These are phyloP conservation scores for Drosophila tani DNA, from an alignment of 1,140 invertebrate species.

Conservation along the genomic window DNA sequence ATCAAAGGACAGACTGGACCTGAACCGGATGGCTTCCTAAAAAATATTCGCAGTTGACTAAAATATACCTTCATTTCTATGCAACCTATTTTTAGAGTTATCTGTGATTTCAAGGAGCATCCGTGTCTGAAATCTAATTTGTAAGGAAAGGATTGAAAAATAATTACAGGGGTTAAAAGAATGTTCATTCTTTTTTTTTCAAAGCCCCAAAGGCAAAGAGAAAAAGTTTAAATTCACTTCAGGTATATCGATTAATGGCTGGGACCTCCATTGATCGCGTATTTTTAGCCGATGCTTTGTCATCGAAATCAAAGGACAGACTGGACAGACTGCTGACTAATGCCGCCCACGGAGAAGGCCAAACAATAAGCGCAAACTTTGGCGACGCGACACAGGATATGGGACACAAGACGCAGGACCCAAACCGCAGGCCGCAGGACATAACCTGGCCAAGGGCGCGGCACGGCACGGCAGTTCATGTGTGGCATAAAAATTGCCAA, in stretches of 20 bases:
- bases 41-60: not conserved
- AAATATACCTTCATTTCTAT: not conserved
- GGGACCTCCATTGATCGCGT: slow-evolving; percentile 25
- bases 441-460: slow-evolving; percentile 4
- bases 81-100: not conserved
- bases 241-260: slow-evolving; percentile 28
- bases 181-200: not conserved
- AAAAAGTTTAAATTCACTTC: not conserved
- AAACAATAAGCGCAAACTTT: slow-evolving; percentile 51
- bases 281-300: slow-evolving; percentile 39
- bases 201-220: not conserved
- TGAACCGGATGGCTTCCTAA: not conserved
- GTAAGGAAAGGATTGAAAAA: too few relatives aligned
- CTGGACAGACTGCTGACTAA: slow-evolving; percentile 32
- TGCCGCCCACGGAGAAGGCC: slow-evolving; percentile 15
- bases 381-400: slow-evolving; percentile 9
- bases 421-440: not conserved
- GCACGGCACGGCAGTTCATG: slow-evolving; percentile 22
- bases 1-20: slow-evolving; percentile 30
- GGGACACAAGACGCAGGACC: too few relatives aligned
- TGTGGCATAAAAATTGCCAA: slow-evolving; percentile 66
- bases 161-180: too few relatives aligned
- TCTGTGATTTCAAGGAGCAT: too few relatives aligned
- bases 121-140: too few relatives aligned
- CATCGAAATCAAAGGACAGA: slow-evolving; percentile 32